Evolutionary conservation across 2,113 vertebrate species (phyloP).

Genomic region (Calypte anna): DNA sequence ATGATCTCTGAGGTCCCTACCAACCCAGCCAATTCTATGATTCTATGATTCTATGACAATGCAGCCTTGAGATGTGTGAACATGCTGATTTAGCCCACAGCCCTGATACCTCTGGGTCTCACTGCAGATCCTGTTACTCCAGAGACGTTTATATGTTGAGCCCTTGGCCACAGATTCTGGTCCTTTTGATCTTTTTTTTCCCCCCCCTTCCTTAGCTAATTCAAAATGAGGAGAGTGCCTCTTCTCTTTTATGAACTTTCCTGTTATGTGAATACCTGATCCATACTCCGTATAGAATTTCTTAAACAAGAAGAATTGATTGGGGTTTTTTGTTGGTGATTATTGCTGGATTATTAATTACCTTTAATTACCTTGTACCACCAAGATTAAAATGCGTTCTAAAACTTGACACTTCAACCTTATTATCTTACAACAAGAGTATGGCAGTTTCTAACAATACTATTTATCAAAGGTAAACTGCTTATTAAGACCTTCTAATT

Average conservation of each 20-base stretch:
- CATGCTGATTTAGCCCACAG: not conserved
- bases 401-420: conserved; percentile 70
- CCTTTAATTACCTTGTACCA: conserved; percentile 47
- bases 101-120: not conserved
- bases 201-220: not conserved
- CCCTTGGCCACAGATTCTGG: not conserved
- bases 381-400: conserved; percentile 62
- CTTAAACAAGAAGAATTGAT: not conserved
- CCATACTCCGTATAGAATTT: not conserved
- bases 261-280: not conserved
- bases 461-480: conserved; percentile 74
- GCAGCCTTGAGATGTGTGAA: not conserved
- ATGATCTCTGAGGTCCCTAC: too few relatives aligned
- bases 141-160: not conserved
- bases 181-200: not conserved
- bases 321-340: not conserved
- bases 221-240: not conserved
- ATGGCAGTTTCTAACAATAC: conserved; percentile 41
- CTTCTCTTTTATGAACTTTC: not conserved
- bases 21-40: too few relatives aligned
- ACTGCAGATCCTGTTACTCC: not conserved
- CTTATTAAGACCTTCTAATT: conserved; percentile 77
- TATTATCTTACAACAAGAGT: conserved; percentile 64
- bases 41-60: too few relatives aligned
- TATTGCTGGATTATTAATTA: conserved; percentile 65